A percentile compares a stretch with the other conserved stretches of the same genome.
These are phyloP conservation scores for Eurystomus gularis DNA, from an alignment of 2,113 vertebrate genomes.

Conservation along the genomic window DNA sequence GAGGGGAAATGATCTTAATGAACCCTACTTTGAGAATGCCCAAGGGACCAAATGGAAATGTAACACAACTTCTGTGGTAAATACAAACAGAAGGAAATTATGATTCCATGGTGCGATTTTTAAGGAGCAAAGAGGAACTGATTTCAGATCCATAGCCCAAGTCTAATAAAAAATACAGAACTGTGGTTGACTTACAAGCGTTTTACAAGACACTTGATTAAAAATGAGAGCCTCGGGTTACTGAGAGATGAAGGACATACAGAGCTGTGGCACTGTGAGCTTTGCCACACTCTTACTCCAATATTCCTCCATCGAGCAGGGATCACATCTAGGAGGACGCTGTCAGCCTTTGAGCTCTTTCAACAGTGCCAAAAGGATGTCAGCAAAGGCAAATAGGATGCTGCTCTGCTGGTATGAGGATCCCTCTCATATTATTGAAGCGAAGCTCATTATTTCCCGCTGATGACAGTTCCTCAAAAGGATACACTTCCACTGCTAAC, in stretches of 20 bases:
- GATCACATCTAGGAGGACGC: not conserved
- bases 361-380: not conserved
- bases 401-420: not conserved
- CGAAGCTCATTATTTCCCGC: not conserved
- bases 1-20: not conserved
- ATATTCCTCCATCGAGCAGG: not conserved
- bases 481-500: not conserved
- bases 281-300: not conserved
- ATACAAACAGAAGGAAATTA: not conserved
- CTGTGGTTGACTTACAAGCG: not conserved
- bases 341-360: not conserved
- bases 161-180: not conserved
- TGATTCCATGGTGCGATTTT: not conserved
- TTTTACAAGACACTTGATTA: not conserved
- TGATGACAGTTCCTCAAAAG: not conserved
- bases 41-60: not conserved
- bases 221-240: not conserved
- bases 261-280: not conserved
- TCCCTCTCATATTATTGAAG: not conserved
- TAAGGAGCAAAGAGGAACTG: not conserved
- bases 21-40: not conserved
- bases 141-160: not conserved
- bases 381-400: not conserved
- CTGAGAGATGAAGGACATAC: not conserved
- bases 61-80: not conserved